Base-by-base conservation (phyloP, 2,888 invertebrate species). In the Philaethria dido region DNA sequence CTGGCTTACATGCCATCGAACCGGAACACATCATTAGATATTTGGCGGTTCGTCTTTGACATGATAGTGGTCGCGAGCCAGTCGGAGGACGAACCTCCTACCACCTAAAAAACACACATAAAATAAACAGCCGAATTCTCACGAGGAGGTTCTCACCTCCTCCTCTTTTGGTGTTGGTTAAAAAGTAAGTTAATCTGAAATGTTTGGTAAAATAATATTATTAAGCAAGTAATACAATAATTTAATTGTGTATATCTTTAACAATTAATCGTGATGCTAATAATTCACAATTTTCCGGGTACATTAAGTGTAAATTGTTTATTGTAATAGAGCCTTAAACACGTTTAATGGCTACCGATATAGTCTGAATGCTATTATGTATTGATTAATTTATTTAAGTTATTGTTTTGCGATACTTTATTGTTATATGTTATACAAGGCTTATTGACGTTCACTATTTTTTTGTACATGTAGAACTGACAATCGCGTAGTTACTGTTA, bases 281-380 rank as follows among this genome's bases (percentile, higher is more conserved):
- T 25, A 75, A 80, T 76, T 75, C 70, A 69, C 65, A 54, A 72
- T 74, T 74, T 76, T 75, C 75, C 74, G 73, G 71, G 66, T 73
- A 72, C 60, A 71, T 77, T 75, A 79, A 60, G 64, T 75, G 68
- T 76, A 77, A 70, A 81, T 82, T 79, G 81, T 80, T 67, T 73
- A 72, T 73, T 77, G 72, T 81, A 78, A 82, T 78, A 75, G 77
- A 66, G 57, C 77, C 76, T 16, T 77, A 74, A 74, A 76, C 64
- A 77, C 77, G 20, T 18, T 48, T 75, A 77, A 77, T 78, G 71
- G 68, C 65, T 52, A 63, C 47, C 64, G 42, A 60, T 42, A 60
- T 63, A 48, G 59, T 16, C 11, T 29, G 54, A 29, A 50, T n/a
- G 36, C 63, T 13, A 64, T 54, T 64, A 48, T 39, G 13, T 20